A percentile compares a stretch with the other conserved stretches of the same genome.
phyloP scores from a whole-genome alignment of 2,797 vertebrate genomes.

The Scolopax bukidnonensis region DNA sequence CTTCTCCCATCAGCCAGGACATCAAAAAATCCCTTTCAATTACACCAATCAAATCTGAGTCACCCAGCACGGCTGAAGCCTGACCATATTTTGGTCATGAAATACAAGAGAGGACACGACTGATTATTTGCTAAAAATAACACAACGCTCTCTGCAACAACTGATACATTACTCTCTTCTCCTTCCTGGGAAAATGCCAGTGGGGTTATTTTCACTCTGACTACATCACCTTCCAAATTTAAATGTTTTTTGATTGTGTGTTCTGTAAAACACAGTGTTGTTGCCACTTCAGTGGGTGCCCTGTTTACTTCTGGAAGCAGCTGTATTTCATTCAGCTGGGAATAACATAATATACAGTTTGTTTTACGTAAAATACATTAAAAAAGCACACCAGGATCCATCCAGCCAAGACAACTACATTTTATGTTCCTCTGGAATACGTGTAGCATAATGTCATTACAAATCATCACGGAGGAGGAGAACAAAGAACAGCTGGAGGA shows the following conservation, averaged over 20 bases:
- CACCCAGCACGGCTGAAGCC: background rate
- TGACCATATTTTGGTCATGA: background rate
- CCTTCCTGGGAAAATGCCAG: background rate
- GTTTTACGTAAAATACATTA: background rate
- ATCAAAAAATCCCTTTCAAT: background rate
- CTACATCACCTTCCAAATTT: background rate
- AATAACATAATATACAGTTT: background rate
- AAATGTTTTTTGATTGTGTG: background rate
- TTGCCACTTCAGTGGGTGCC: background rate
- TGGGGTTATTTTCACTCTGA: background rate
- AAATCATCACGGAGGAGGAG: background rate
- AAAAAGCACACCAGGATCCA: background rate
- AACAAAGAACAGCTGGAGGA: background rate
- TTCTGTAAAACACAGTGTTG: background rate
- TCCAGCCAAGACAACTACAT: background rate
- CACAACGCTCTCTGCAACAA: background rate
- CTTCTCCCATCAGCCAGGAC: background rate
- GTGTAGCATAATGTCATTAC: background rate
- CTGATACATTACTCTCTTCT: background rate
- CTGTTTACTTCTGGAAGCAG: background rate
- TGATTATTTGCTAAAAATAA: conserved; percentile 6
- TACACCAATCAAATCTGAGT: background rate
- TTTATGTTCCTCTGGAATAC: background rate
- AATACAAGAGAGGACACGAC: background rate
- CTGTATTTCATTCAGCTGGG: background rate